These are phyloP conservation scores for Orthosia gracilis DNA, from an alignment of 2,888 invertebrate species.

Conservation along the genomic window DNA sequence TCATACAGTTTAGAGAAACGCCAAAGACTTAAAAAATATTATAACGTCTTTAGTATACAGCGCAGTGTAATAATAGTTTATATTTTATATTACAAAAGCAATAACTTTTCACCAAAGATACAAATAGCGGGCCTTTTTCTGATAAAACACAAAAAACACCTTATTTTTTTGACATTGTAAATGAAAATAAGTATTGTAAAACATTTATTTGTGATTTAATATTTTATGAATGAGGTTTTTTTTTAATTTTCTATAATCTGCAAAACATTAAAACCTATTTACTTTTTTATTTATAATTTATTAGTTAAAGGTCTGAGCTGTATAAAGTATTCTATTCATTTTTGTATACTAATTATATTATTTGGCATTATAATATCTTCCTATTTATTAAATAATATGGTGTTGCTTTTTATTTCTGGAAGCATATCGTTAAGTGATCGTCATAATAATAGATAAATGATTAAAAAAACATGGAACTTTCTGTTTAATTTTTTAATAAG, in stretches of 20 bases:
- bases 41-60: slow-evolving; percentile 75
- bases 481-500: slow-evolving; percentile 86
- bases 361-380: slow-evolving; percentile 69
- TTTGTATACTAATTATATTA: slow-evolving; percentile 63
- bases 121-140: slow-evolving; percentile 75
- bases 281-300: slow-evolving; percentile 34
- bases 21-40: slow-evolving; percentile 86
- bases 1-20: slow-evolving; percentile 90
- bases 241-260: not conserved
- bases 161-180: not conserved
- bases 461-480: slow-evolving; percentile 70
- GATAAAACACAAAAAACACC: slow-evolving; percentile 43
- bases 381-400: slow-evolving; percentile 76
- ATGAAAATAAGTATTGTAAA: not conserved
- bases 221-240: not conserved
- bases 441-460: slow-evolving; percentile 80
- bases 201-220: not conserved
- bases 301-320: slow-evolving; percentile 67
- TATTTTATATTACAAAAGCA: slow-evolving; percentile 75
- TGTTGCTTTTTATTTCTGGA: slow-evolving; percentile 80
- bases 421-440: slow-evolving; percentile 88
- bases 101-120: slow-evolving; percentile 85
- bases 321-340: slow-evolving; percentile 66
- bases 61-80: slow-evolving; percentile 70
- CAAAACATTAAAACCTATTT: not conserved